A percentile compares a stretch with the other conserved stretches of the same genome.
Evolutionary conservation across 2,113 vertebrate species (phyloP).

Genomic region (Amazona vittata): DNA sequence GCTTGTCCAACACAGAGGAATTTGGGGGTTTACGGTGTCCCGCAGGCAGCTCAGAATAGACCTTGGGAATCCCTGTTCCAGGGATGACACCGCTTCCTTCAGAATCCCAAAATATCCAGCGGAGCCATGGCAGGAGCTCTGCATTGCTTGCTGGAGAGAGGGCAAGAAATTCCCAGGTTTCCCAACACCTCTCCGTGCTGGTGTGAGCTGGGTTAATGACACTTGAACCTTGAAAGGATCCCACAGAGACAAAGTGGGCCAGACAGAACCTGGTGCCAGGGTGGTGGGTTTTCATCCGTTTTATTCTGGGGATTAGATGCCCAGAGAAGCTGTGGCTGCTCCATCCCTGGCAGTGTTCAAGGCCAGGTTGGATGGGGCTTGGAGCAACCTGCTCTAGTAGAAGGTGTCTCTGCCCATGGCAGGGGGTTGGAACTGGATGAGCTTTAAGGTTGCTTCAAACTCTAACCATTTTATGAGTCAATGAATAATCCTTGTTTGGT

Average conservation of each 20-base stretch:
- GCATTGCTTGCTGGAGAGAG: neutral
- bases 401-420: neutral
- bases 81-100: neutral
- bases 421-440: neutral
- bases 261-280: neutral
- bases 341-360: neutral
- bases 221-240: neutral
- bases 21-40: slow-evolving; percentile 20
- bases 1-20: neutral
- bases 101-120: neutral
- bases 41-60: neutral
- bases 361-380: neutral
- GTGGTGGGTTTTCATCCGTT: neutral
- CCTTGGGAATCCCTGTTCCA: slow-evolving; percentile 26
- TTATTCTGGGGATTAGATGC: neutral
- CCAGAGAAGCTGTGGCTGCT: neutral
- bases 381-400: neutral
- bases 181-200: neutral
- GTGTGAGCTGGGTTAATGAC: neutral
- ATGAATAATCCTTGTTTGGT: neutral
- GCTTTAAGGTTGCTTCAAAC: neutral
- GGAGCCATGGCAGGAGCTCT: neutral
- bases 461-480: neutral
- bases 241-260: neutral
- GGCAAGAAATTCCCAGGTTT: neutral